Percentiles rank a stretch among this genome's conserved stretches.
These are phyloP conservation scores for Origma solitaria DNA, from an alignment of 2,113 vertebrate species.

Conservation along the genomic window DNA sequence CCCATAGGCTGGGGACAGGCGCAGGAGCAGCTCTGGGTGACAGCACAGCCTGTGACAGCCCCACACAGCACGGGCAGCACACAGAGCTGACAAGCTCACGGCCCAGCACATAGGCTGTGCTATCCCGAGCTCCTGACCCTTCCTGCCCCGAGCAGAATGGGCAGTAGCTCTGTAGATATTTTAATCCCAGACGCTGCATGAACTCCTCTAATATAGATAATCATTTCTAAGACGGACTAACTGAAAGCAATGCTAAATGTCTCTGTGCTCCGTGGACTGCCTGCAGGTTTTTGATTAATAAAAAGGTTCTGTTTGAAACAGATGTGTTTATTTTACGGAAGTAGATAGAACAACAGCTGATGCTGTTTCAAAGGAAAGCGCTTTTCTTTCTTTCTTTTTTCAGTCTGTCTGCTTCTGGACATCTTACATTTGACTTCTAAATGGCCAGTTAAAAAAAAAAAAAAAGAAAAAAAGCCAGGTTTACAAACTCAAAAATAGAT, in stretches of 20 bases:
- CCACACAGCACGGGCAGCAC: neutral
- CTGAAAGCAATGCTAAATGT: slow-evolving; percentile 9
- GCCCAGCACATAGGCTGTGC: rapidly evolving
- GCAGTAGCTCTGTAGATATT: neutral
- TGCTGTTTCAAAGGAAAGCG: neutral
- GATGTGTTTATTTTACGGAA: neutral
- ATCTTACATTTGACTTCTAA: neutral
- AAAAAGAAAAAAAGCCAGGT: neutral
- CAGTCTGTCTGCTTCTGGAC: neutral
- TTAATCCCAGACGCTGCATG: neutral
- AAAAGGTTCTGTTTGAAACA: neutral
- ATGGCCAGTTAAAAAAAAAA: neutral
- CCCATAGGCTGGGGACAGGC: neutral
- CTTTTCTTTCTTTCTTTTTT: neutral
- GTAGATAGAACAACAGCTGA: neutral
- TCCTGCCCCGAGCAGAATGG: neutral
- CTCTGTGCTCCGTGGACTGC: neutral
- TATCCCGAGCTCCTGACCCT: neutral
- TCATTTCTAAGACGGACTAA: neutral
- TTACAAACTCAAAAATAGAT: neutral
- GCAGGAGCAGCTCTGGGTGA: neutral
- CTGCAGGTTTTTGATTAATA: neutral
- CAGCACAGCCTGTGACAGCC: neutral
- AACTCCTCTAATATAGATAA: slow-evolving; percentile 14
- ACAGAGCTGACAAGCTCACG: rapidly evolving